Percentiles rank a stretch among this genome's conserved stretches.
phyloP scores from a whole-genome alignment of 2,113 vertebrate species.

The Ptyas mucosa region DNA sequence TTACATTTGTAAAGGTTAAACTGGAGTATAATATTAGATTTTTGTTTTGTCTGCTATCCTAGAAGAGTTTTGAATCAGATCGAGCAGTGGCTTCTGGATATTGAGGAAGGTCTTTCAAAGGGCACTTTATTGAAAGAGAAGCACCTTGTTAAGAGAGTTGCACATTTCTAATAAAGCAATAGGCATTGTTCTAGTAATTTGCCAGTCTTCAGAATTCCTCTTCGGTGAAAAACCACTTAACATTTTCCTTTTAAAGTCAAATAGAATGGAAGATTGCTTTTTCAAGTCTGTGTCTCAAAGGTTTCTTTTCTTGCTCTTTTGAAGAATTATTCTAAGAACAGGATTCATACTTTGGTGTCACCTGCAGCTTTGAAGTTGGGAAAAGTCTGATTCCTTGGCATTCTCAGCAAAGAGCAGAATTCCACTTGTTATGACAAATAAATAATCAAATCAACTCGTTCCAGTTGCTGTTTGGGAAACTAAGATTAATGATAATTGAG shows the following conservation, averaged over 20 bases:
- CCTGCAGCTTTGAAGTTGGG: background rate
- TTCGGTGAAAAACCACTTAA: slow-evolving; percentile 23
- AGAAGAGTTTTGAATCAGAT: background rate
- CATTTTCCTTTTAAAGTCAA: slow-evolving; percentile 28
- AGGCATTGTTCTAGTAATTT: slow-evolving; percentile 7
- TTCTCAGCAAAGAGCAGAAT: background rate
- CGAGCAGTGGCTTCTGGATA: background rate
- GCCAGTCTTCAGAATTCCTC: slow-evolving; percentile 28
- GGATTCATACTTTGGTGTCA: too few relatives aligned
- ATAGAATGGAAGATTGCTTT: background rate
- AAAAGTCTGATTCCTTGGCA: background rate
- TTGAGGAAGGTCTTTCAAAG: background rate
- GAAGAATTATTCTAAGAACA: slow-evolving; percentile 6
- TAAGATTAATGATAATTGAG: background rate
- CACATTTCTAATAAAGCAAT: background rate
- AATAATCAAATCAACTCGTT: background rate
- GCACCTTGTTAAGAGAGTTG: background rate
- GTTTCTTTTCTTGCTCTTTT: slow-evolving; percentile 13
- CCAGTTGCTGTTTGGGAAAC: background rate
- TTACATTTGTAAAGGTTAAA: slow-evolving; percentile 5
- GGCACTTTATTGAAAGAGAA: background rate
- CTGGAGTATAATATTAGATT: background rate
- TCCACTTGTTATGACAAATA: background rate
- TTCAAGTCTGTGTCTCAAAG: slow-evolving; percentile 21
- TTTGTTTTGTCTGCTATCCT: background rate